Evolutionary conservation across 2,113 vertebrate genomes (phyloP), one percentile per base, ranked within the genome.

Genomic region (Caranx ignobilis): DNA sequence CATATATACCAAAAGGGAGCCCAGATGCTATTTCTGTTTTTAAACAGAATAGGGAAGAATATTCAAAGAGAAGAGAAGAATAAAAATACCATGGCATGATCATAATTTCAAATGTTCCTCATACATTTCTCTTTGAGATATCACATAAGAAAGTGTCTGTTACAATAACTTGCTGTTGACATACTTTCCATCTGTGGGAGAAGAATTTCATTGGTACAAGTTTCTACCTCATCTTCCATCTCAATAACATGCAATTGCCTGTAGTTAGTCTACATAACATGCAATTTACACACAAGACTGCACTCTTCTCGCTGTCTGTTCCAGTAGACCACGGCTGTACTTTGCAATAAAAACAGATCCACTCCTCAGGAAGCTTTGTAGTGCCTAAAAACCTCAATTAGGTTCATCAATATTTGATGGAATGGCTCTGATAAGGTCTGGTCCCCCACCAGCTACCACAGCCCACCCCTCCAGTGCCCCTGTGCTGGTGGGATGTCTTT

Each of bases 301-400:
- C 79, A 82, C 87, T 76, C 65, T 56, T 83, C 60, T 72, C 19
- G 4, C 82, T 34, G 81, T 81, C 83, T 91, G 71, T 37, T 79
- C 76, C 63, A 39, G 31, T 64, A 75, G 69, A 89, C 59, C 65
- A 84, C 76, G 65, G 74, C 78, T 83, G 67, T 86, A 77, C 74
- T 89, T 77, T 69, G 68, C 81, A 26, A 81, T 83, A 83, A 92
- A 92, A 87, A 90, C 75, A 87, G 80, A 89, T 61, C 81, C 71
- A 84, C 85, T 91, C 78, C 81, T 90, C 90, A 84, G 81, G 87
- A 92, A 90, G 91, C 90, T 91, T 89, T 92, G 90, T 89, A 91
- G 87, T 90, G 89, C 84, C 91, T 93, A 93, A 95, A 89, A 95
- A 91, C 90, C 93, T 94, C 94, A 94, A 94, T 94, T 94, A 95